Conservation (phyloP, 2,113 vertebrate species). For the Grantiella picta region DNA sequence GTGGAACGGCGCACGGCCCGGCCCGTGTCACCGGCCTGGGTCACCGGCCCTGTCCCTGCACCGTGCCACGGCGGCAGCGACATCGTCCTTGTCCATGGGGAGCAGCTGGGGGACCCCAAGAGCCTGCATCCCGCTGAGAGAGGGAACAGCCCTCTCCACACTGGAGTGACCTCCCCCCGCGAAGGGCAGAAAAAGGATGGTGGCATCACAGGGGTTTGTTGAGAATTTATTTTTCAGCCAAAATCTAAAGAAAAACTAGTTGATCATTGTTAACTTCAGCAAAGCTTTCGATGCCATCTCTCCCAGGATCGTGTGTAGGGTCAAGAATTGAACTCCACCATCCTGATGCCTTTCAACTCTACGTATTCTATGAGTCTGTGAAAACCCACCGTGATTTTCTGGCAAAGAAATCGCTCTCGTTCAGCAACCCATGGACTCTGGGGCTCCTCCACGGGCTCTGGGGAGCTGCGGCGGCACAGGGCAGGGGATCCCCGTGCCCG, state of each 20-base stretch:
- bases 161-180: fast-evolving
- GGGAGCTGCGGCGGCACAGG: fast-evolving
- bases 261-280: neutral
- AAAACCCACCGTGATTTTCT: neutral
- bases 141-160: fast-evolving
- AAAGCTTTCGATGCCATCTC: neutral
- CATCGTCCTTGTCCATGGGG: fast-evolving
- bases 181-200: fast-evolving
- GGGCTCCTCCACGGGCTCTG: no score
- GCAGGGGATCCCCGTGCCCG: fast-evolving
- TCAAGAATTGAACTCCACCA: fast-evolving
- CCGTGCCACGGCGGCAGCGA: neutral
- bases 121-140: fast-evolving
- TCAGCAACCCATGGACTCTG: neutral
- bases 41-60: no score
- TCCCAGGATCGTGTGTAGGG: fast-evolving
- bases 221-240: neutral
- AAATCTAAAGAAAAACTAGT: neutral
- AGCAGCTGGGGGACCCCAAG: fast-evolving
- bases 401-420: fast-evolving
- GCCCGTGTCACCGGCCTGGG: neutral
- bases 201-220: neutral
- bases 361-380: neutral
- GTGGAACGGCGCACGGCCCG: neutral
- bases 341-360: neutral